Percentiles rank a stretch among this genome's conserved stretches.
phyloP scores from a whole-genome alignment of 2,797 vertebrate species.

The Phalanger gymnotis region DNA sequence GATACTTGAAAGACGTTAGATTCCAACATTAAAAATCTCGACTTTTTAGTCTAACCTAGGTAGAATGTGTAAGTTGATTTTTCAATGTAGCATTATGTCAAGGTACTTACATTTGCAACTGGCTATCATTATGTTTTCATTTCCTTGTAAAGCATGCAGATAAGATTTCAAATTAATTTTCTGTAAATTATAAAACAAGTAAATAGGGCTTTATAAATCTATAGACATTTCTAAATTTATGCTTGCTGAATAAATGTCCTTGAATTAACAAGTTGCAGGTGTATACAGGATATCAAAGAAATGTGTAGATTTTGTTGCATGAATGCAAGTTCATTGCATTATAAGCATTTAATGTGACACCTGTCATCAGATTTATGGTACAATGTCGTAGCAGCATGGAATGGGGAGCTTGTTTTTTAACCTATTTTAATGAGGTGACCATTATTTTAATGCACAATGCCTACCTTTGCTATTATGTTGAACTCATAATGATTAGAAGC shows the following conservation, averaged over 20 bases:
- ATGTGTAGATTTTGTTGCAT: constrained; percentile 65
- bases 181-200: constrained; percentile 65
- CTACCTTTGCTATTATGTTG: constrained; percentile 76
- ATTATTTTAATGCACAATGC: constrained; percentile 73
- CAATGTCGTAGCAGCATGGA: constrained; percentile 87
- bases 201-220: constrained; percentile 80
- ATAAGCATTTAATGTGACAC: constrained; percentile 86
- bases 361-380: constrained; percentile 87
- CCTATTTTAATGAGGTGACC: constrained; percentile 84
- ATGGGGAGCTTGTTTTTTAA: constrained; percentile 88
- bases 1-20: constrained; percentile 69
- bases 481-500: constrained; percentile 76
- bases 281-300: constrained; percentile 77
- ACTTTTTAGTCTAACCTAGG: constrained; percentile 66
- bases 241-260: constrained; percentile 81
- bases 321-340: constrained; percentile 78
- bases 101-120: constrained; percentile 67
- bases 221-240: constrained; percentile 78
- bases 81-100: constrained; percentile 62
- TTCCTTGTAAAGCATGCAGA: constrained; percentile 77
- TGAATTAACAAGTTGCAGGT: constrained; percentile 84
- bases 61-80: constrained; percentile 64
- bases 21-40: constrained; percentile 64
- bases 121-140: constrained; percentile 69
- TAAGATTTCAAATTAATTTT: constrained; percentile 73